Percentiles rank a stretch among this genome's conserved stretches.
Evolutionary conservation across 2,888 invertebrate genomes (phyloP).

Genomic region (Idaea biselata): DNA sequence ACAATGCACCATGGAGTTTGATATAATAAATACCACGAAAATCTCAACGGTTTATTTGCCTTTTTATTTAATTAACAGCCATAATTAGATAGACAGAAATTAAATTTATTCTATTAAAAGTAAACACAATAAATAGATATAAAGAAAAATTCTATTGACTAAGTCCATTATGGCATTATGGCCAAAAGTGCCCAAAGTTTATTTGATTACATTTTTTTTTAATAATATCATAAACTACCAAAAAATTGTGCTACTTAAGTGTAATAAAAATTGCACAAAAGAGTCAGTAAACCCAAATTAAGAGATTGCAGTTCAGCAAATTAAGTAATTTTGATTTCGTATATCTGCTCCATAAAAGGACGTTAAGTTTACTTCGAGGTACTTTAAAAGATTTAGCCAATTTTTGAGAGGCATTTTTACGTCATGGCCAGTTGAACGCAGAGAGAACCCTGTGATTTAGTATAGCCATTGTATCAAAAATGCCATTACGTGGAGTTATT

Average conservation of each 20-base stretch:
- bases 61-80: no score
- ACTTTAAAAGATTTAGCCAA: constrained; percentile 1
- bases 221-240: no score
- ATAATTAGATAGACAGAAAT: no score
- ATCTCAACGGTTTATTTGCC: no score
- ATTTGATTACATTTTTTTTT: no score
- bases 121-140: no score
- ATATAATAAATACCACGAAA: no score
- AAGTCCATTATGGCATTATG: no score
- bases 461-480: neutral
- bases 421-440: neutral
- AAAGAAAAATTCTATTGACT: no score
- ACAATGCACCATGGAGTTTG: no score
- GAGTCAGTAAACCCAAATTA: neutral
- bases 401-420: neutral
- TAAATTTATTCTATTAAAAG: no score
- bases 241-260: neutral
- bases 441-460: neutral
- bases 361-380: neutral
- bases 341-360: neutral
- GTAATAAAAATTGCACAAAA: neutral
- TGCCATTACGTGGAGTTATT: neutral
- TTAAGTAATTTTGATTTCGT: neutral
- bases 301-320: neutral
- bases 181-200: no score